Percentiles rank a stretch among this genome's conserved stretches.
phyloP scores from a whole-genome alignment of 2,113 vertebrate species.

The Elanus axillaris region DNA sequence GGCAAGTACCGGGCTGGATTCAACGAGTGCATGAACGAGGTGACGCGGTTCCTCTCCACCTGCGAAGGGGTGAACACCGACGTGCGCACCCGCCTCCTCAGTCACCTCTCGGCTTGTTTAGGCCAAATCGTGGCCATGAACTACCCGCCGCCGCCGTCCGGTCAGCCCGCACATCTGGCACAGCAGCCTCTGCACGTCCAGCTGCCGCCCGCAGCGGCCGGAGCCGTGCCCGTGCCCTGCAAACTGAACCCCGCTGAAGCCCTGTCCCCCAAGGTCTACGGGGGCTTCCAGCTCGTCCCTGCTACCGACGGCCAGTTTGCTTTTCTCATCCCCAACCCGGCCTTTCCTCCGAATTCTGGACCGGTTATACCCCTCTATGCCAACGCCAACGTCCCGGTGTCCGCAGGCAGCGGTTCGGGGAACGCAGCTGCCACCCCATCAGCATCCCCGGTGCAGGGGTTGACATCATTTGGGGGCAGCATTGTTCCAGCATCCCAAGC shows the following conservation, averaged over 20 bases:
- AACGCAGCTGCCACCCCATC: slow-evolving; percentile 40
- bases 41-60: slow-evolving; percentile 85
- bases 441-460: slow-evolving; percentile 83
- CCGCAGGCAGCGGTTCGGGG: slow-evolving; percentile 65
- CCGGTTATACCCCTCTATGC: slow-evolving; percentile 77
- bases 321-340: slow-evolving; percentile 82
- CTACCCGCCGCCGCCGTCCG: slow-evolving; percentile 65
- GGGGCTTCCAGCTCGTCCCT: slow-evolving; percentile 81
- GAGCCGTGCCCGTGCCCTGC: slow-evolving; percentile 75
- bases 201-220: slow-evolving; percentile 72
- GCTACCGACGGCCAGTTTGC: slow-evolving; percentile 85
- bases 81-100: slow-evolving; percentile 82
- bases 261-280: slow-evolving; percentile 80
- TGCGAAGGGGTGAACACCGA: slow-evolving; percentile 87
- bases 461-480: slow-evolving; percentile 80
- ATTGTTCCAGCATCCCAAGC: slow-evolving; percentile 73
- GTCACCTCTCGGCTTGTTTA: slow-evolving; percentile 85
- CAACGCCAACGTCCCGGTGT: slow-evolving; percentile 75
- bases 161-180: slow-evolving; percentile 74
- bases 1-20: slow-evolving; percentile 90
- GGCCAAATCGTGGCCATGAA: slow-evolving; percentile 86
- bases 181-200: slow-evolving; percentile 87
- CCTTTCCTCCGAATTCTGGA: slow-evolving; percentile 71
- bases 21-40: slow-evolving; percentile 89
- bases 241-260: slow-evolving; percentile 81